Conservation (phyloP, 2,113 vertebrate species). For the Oceanodroma tethys region DNA sequence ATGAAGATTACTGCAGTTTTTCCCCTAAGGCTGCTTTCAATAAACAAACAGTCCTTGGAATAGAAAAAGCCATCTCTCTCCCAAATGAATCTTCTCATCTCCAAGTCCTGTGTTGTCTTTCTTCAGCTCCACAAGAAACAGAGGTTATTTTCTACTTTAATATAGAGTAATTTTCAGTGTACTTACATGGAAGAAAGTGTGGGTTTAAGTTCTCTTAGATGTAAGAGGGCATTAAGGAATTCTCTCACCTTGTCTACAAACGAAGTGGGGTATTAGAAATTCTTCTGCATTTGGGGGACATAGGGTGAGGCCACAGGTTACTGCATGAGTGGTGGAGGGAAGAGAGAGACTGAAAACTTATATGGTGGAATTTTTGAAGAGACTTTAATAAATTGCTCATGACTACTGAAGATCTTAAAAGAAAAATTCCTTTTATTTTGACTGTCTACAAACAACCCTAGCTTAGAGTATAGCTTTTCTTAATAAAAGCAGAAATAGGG, state of each 20-base stretch:
- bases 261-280: not conserved
- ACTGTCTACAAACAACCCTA: not conserved
- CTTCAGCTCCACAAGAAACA: not conserved
- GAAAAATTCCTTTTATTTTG: not conserved
- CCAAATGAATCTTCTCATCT: not conserved
- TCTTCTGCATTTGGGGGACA: not conserved
- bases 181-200: not conserved
- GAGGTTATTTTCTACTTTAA: not conserved
- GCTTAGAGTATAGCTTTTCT: not conserved
- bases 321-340: not conserved
- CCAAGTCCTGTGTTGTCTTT: not conserved
- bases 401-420: not conserved
- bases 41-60: not conserved
- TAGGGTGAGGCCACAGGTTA: not conserved
- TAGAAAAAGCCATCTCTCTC: not conserved
- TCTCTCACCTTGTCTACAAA: not conserved
- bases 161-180: not conserved
- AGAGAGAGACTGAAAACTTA: not conserved
- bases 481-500: not conserved
- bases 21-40: not conserved
- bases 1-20: not conserved
- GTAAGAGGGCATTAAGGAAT: not conserved
- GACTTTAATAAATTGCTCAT: not conserved
- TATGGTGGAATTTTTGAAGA: not conserved
- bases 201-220: not conserved